Evolutionary conservation across 2,113 vertebrate genomes (phyloP).

Genomic region (Cyphomyrus plagiostoma): DNA sequence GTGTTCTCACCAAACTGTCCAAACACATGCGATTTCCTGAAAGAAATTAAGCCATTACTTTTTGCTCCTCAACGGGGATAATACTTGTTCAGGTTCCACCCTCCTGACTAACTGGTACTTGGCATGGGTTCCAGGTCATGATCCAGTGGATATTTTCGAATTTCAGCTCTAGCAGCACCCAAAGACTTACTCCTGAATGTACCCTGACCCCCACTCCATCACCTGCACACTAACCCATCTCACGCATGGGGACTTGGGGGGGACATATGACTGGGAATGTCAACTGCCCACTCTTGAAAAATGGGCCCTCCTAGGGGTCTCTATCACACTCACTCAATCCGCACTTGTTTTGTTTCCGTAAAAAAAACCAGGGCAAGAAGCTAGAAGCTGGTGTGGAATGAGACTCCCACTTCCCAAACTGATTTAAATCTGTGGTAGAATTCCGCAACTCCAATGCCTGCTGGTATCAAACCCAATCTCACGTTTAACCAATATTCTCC

Average conservation of each 20-base stretch:
- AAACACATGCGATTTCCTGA: not conserved
- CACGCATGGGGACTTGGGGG: conserved; percentile 34
- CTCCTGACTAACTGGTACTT: not conserved
- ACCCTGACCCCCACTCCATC: conserved; percentile 47
- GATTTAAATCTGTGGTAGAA: not conserved
- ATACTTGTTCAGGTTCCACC: not conserved
- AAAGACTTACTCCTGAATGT: conserved; percentile 28
- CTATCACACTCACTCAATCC: conserved; percentile 35
- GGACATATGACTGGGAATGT: conserved; percentile 36
- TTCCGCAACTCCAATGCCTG: conserved; percentile 26
- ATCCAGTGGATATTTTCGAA: conserved; percentile 44
- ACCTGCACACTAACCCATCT: conserved; percentile 24
- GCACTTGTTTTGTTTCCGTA: not conserved
- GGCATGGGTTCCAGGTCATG: conserved; percentile 34
- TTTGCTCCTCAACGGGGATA: not conserved
- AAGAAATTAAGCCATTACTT: not conserved
- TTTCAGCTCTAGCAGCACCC: conserved; percentile 51
- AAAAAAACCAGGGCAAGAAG: not conserved
- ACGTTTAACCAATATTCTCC: not conserved
- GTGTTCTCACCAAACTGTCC: not conserved
- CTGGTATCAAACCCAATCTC: not conserved
- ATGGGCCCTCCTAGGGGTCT: conserved; percentile 40
- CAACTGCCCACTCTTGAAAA: conserved; percentile 77
- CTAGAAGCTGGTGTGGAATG: not conserved
- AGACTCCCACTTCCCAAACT: not conserved